Evolutionary conservation across 2,113 vertebrate species (phyloP).

Genomic region (Halcyon senegalensis): DNA sequence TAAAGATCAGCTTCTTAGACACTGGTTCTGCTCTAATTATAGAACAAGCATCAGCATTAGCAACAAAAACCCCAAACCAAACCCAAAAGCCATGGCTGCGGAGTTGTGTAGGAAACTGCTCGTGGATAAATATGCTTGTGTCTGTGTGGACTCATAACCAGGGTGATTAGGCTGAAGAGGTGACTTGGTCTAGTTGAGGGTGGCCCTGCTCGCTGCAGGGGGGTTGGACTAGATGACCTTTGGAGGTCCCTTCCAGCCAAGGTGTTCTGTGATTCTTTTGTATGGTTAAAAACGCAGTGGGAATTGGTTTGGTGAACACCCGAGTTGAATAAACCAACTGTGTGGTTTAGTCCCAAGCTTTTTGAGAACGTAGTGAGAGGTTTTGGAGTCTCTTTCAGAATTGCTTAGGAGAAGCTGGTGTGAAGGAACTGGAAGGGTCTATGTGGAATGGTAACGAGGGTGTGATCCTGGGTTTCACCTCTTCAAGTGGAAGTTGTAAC

Average conservation of each 20-base stretch:
- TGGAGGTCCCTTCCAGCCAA: too few relatives aligned
- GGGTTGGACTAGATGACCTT: too few relatives aligned
- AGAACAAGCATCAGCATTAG: neutral
- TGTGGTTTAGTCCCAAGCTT: neutral
- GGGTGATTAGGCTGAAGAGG: neutral
- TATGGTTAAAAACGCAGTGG: neutral
- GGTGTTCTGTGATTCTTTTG: too few relatives aligned
- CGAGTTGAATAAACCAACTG: neutral
- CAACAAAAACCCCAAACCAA: neutral
- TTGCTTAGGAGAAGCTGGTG: neutral
- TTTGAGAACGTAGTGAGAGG: neutral
- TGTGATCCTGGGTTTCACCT: too few relatives aligned
- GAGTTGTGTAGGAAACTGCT: neutral
- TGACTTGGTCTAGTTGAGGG: too few relatives aligned
- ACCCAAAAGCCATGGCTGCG: neutral
- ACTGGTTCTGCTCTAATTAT: neutral
- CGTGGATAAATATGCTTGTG: neutral
- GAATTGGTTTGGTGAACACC: neutral
- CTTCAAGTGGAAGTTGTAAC: neutral
- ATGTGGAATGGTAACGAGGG: fast-evolving
- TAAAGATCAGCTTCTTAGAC: neutral
- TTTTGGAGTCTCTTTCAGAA: neutral
- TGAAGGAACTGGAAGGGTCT: neutral
- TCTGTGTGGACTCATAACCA: neutral
- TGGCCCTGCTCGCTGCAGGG: too few relatives aligned